Evolutionary conservation across 2,888 invertebrate species (phyloP).

Genomic region (Ceriagrion tenellum): DNA sequence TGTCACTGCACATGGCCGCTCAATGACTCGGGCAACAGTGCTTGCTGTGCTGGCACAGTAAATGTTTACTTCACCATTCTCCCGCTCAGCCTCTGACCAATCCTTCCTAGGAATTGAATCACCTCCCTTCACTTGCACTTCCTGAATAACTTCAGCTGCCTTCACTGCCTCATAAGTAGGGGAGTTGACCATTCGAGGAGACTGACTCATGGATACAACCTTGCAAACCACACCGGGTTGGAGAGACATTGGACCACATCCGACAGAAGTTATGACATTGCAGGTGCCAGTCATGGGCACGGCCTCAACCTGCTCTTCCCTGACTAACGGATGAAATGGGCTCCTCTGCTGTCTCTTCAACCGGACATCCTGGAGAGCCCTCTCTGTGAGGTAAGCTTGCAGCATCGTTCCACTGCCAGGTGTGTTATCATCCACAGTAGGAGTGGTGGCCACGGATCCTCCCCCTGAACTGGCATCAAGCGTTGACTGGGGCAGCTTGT

Average conservation of each 20-base stretch:
- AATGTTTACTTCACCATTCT: constrained; percentile 49
- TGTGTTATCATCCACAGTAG: constrained; percentile 65
- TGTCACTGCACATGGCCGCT: constrained; percentile 28
- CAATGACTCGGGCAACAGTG: constrained; percentile 28
- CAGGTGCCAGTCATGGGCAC: constrained; percentile 13
- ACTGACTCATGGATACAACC: background rate
- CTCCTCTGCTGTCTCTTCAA: constrained; percentile 84
- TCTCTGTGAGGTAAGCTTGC: constrained; percentile 86
- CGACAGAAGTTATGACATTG: constrained; percentile 48
- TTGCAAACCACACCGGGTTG: background rate
- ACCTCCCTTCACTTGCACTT: constrained; percentile 44
- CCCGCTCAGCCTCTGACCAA: constrained; percentile 43
- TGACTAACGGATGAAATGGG: constrained; percentile 52
- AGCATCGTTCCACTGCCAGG: constrained; percentile 82
- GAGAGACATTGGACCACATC: background rate
- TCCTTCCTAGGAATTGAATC: constrained; percentile 25
- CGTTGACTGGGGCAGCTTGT: constrained; percentile 79
- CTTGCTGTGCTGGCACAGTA: constrained; percentile 20
- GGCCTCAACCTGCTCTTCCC: constrained; percentile 23
- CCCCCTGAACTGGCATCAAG: constrained; percentile 49
- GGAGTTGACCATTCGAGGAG: constrained; percentile 19
- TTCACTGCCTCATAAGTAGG: constrained; percentile 1
- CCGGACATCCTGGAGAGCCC: constrained; percentile 85
- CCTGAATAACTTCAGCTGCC: background rate
- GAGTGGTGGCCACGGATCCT: constrained; percentile 60